Evolutionary conservation across 2,113 vertebrate genomes (phyloP).

Genomic region (Silurus meridionalis): DNA sequence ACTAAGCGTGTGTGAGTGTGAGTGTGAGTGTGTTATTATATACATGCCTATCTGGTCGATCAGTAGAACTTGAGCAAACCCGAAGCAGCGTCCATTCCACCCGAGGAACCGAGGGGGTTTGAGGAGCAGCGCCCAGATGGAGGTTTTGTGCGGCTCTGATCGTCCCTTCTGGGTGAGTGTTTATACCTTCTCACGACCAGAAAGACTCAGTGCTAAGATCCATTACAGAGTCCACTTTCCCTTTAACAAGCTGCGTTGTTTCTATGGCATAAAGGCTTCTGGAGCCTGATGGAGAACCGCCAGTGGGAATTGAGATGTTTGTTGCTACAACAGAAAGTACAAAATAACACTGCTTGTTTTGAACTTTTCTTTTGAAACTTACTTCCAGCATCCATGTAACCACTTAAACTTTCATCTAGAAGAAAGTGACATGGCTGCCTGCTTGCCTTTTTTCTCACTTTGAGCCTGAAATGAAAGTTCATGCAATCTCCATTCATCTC

Average conservation of each 20-base stretch:
- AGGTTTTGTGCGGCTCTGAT: constrained; percentile 69
- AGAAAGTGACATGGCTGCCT: constrained; percentile 14
- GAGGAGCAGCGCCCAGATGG: constrained; percentile 63
- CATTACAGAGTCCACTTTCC: too few relatives aligned
- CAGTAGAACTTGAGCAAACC: constrained; percentile 34
- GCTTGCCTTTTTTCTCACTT: background rate
- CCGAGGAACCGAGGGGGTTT: constrained; percentile 26
- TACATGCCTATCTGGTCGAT: constrained; percentile 4
- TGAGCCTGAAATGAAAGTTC: background rate
- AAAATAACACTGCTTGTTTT: background rate
- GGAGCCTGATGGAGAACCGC: background rate
- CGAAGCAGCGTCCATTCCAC: constrained; percentile 46
- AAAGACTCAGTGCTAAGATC: too few relatives aligned
- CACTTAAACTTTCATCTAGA: background rate
- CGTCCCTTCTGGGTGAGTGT: constrained; percentile 75
- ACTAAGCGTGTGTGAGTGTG: constrained; percentile 17
- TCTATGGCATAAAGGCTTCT: background rate
- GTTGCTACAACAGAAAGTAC: background rate
- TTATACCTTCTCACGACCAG: background rate
- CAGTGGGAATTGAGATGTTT: background rate
- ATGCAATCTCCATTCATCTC: too few relatives aligned
- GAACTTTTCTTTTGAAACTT: background rate
- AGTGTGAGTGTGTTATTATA: constrained; percentile 32
- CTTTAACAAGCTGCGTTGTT: too few relatives aligned
- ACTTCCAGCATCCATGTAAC: background rate